Percentiles rank a stretch among this genome's conserved stretches.
Evolutionary conservation across 2,888 invertebrate genomes (phyloP).

Genomic region (Drosophila incognita): DNA sequence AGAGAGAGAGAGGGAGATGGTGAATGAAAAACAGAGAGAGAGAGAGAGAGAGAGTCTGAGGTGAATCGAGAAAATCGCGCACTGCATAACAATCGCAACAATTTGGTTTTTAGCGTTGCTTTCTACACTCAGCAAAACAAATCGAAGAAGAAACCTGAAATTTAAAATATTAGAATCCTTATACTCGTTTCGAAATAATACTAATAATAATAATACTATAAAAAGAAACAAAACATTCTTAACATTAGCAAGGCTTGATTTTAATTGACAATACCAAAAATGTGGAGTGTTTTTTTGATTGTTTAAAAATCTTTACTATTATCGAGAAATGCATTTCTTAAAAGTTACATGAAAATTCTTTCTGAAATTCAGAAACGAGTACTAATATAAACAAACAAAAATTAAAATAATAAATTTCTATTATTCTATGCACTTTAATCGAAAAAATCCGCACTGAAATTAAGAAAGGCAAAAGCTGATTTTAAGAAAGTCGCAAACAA

Average conservation of each 20-base stretch:
- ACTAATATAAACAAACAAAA: too few relatives aligned
- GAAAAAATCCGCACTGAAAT: background rate
- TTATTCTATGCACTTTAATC: too few relatives aligned
- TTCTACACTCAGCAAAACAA: constrained; percentile 1
- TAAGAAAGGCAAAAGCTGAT: fast-evolving
- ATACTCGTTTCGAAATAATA: background rate
- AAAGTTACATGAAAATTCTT: too few relatives aligned
- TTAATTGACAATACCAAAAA: too few relatives aligned
- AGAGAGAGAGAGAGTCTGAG: constrained; percentile 3
- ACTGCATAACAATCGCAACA: constrained; percentile 77
- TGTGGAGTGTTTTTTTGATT: too few relatives aligned
- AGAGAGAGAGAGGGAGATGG: background rate
- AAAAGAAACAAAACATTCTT: background rate
- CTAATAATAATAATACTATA: too few relatives aligned
- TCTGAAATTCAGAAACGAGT: too few relatives aligned
- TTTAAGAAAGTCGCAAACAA: background rate
- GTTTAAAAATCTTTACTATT: too few relatives aligned
- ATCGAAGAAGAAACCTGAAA: background rate
- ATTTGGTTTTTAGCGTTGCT: constrained; percentile 54
- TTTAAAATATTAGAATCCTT: background rate
- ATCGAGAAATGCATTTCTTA: too few relatives aligned
- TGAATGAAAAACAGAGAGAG: background rate
- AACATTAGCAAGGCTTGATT: background rate
- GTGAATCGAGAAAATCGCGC: constrained; percentile 48
- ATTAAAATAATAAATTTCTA: too few relatives aligned